phyloP scores from a whole-genome alignment of 1,140 invertebrate genomes.

The Phenacoccus solenopsis region DNA sequence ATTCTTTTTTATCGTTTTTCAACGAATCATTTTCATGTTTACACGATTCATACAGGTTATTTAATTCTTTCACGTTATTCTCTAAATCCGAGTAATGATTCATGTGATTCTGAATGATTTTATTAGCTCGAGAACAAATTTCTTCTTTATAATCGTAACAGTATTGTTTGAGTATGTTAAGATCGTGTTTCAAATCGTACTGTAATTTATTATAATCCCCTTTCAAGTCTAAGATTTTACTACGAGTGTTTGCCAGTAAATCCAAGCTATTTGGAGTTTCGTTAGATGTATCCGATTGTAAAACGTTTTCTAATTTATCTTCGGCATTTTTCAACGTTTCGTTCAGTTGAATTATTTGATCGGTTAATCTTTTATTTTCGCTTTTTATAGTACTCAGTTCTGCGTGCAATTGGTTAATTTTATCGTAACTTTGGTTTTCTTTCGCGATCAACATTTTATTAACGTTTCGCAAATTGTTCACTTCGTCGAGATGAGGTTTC shows the following conservation, averaged over 20 bases:
- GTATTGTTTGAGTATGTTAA: neutral
- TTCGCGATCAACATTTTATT: neutral
- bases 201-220: neutral
- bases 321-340: neutral
- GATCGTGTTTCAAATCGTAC: neutral
- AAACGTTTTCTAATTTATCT: neutral
- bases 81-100: neutral
- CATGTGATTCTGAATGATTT: neutral
- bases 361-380: neutral
- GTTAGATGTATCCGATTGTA: neutral
- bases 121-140: neutral
- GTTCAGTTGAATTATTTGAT: neutral
- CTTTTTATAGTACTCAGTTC: neutral
- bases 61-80: neutral
- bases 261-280: neutral
- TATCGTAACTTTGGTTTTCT: slow-evolving; percentile 4
- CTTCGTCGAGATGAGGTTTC: neutral
- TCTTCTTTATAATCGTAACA: neutral
- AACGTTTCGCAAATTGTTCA: neutral
- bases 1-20: neutral
- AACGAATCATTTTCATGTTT: neutral
- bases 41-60: neutral
- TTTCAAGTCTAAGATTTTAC: neutral
- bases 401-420: neutral
- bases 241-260: neutral